Evolutionary conservation across 1,140 invertebrate species (phyloP).

Genomic region (Grapholita molesta): DNA sequence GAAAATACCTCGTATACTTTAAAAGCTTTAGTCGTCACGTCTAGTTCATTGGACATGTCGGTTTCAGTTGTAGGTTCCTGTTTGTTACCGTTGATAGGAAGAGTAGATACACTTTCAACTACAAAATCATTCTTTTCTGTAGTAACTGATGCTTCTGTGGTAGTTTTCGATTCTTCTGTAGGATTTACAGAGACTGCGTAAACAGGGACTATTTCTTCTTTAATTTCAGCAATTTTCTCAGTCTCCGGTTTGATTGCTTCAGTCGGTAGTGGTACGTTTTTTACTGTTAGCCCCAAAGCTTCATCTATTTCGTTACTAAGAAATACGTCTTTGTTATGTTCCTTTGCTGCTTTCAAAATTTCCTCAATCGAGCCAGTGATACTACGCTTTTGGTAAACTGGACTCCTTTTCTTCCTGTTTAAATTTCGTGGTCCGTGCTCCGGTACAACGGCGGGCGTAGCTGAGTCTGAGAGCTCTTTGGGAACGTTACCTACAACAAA

Average conservation of each 20-base stretch:
- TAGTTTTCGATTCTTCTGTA: conserved; percentile 32
- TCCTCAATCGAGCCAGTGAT: conserved; percentile 61
- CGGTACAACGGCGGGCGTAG: conserved; percentile 78
- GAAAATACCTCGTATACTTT: conserved; percentile 64
- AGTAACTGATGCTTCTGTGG: conserved; percentile 29
- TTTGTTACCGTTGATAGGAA: conserved; percentile 48
- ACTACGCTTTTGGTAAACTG: conserved; percentile 41
- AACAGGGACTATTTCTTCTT: conserved; percentile 45
- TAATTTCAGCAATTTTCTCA: conserved; percentile 29
- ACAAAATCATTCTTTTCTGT: conserved; percentile 38
- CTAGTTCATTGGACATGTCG: conserved; percentile 46
- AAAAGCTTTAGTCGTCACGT: conserved; percentile 59
- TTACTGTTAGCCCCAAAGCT: conserved; percentile 33
- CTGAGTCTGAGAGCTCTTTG: conserved; percentile 74
- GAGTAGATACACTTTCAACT: conserved; percentile 63
- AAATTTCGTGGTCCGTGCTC: conserved; percentile 79
- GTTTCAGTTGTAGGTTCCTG: conserved; percentile 39
- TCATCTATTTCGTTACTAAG: conserved; percentile 74
- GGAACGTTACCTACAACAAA: conserved; percentile 80
- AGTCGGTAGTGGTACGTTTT: conserved; percentile 30
- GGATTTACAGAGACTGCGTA: conserved; percentile 47
- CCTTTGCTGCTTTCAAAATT: conserved; percentile 56
- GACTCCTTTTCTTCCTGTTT: conserved; percentile 54
- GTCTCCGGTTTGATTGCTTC: conserved; percentile 24
- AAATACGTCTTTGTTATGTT: conserved; percentile 56